Conservation (phyloP, 2,888 invertebrate species). For the Meloe dianella region DNA sequence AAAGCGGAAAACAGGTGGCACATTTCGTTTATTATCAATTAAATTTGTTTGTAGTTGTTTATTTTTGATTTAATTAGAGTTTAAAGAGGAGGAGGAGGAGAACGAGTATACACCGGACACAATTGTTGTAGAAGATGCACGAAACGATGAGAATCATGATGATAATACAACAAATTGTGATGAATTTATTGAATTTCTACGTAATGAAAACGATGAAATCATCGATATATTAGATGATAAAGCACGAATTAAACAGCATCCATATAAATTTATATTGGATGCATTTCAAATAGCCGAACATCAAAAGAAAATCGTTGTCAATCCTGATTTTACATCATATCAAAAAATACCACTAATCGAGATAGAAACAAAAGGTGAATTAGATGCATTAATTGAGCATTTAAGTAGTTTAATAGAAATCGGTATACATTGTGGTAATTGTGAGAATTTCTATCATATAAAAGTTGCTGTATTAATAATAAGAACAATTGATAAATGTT, state of each 20-base stretch:
- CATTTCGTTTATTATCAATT: neutral
- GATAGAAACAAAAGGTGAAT: neutral
- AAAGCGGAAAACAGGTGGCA: neutral
- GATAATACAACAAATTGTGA: neutral
- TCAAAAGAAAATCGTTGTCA: neutral
- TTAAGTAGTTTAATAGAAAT: neutral
- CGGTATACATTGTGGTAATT: neutral
- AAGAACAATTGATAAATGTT: neutral
- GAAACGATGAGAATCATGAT: neutral
- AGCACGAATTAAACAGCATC: neutral
- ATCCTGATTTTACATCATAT: neutral
- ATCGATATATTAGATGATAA: neutral
- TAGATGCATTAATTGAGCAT: neutral
- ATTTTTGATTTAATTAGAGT: neutral
- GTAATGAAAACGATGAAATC: neutral
- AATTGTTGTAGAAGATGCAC: neutral
- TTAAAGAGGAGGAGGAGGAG: no score
- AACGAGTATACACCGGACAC: neutral
- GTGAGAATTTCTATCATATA: neutral
- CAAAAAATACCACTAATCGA: neutral
- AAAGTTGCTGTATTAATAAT: neutral
- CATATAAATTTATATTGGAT: neutral
- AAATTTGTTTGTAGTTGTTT: neutral
- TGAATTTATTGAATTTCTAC: neutral
- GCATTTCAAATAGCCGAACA: neutral